Conservation (phyloP, 2,888 invertebrate genomes). For the Cyclophora albipunctata region DNA sequence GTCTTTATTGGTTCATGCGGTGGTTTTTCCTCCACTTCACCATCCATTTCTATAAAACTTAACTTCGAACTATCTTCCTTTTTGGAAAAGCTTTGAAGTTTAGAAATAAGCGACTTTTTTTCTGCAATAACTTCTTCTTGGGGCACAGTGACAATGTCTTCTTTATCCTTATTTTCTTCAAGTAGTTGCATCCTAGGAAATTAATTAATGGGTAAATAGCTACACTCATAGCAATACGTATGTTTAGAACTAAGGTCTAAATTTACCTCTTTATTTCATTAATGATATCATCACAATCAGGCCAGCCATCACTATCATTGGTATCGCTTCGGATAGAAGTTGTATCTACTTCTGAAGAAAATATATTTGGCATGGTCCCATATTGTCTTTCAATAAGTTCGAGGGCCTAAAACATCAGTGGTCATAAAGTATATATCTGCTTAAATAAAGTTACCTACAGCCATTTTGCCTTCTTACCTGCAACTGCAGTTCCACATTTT, state of each 20-base stretch:
- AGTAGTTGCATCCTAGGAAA: slow-evolving; percentile 44
- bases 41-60: slow-evolving; percentile 4
- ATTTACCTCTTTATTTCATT: slow-evolving; percentile 76
- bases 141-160: slow-evolving; percentile 40
- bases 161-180: slow-evolving; percentile 42
- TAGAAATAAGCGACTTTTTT: slow-evolving; percentile 54
- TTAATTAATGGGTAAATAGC: not conserved
- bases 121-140: slow-evolving; percentile 61
- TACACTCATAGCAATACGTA: not conserved
- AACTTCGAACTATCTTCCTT: slow-evolving; percentile 34
- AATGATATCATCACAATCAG: slow-evolving; percentile 75
- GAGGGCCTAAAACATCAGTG: slow-evolving; percentile 77
- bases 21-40: slow-evolving; percentile 3
- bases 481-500: slow-evolving; percentile 92
- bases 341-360: slow-evolving; percentile 61
- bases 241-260: too few relatives aligned
- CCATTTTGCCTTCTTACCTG: slow-evolving; percentile 37
- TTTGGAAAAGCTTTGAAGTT: slow-evolving; percentile 56
- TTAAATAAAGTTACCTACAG: too few relatives aligned
- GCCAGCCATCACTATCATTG: slow-evolving; percentile 49
- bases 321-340: slow-evolving; percentile 44
- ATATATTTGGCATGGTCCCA: slow-evolving; percentile 79
- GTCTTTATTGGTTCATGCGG: not conserved
- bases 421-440: too few relatives aligned
- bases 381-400: slow-evolving; percentile 88